phyloP scores from a whole-genome alignment of 2,797 vertebrate genomes.

The Calcarius lapponicus region DNA sequence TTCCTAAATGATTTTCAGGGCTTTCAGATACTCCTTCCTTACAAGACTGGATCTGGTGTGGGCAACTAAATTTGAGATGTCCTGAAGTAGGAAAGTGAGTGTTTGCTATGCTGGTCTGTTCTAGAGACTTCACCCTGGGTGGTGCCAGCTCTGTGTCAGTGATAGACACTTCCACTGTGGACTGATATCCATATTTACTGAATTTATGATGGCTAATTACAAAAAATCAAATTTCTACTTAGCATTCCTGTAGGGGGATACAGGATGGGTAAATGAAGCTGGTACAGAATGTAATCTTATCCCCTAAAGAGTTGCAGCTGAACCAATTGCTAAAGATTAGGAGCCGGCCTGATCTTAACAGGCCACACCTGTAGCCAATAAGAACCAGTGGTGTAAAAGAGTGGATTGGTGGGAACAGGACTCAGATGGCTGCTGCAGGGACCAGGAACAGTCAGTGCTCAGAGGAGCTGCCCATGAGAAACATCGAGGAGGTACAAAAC shows the following conservation, averaged over 20 bases:
- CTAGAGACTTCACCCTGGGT: background rate
- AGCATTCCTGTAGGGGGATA: background rate
- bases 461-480: too few species aligned
- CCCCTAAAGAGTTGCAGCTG: too few species aligned
- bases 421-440: too few species aligned
- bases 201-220: background rate
- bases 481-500: rapidly evolving
- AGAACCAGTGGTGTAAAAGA: too few species aligned
- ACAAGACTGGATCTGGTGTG: background rate
- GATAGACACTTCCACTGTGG: background rate
- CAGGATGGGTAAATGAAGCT: too few species aligned
- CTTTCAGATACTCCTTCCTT: background rate
- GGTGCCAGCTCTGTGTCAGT: background rate
- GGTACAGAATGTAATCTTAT: too few species aligned
- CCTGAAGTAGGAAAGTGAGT: background rate
- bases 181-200: background rate
- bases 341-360: too few species aligned
- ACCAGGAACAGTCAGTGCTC: too few species aligned
- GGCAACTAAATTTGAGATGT: background rate
- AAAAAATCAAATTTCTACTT: background rate
- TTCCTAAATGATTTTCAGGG: background rate
- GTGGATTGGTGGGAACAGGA: too few species aligned
- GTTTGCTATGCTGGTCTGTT: background rate
- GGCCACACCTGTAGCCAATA: too few species aligned
- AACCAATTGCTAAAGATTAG: too few species aligned